Percentiles rank a stretch among this genome's conserved stretches.
Conservation (phyloP, 2,888 invertebrate species). For the Cantharis lateralis region DNA sequence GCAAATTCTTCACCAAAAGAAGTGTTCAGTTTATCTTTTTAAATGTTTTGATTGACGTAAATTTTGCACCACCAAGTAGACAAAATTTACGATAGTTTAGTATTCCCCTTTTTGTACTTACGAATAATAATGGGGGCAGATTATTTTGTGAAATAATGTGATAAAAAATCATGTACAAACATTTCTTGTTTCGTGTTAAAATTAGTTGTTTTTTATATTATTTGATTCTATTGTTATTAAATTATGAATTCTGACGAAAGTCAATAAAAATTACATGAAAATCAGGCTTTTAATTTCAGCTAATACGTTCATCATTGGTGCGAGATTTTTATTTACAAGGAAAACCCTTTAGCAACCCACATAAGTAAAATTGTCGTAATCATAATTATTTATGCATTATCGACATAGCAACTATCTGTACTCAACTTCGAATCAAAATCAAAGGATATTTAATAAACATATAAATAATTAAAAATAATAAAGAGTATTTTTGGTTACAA, state of each 20-base stretch:
- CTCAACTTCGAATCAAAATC: too few species aligned
- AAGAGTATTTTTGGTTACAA: too few species aligned
- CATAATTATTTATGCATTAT: too few species aligned
- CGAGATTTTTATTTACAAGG: too few species aligned
- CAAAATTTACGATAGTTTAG: background rate
- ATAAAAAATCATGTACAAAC: background rate
- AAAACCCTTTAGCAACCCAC: too few species aligned
- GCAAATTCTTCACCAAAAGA: background rate
- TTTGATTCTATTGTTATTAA: background rate
- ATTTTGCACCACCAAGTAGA: background rate
- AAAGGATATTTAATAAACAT: too few species aligned
- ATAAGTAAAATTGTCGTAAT: too few species aligned
- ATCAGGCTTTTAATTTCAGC: background rate
- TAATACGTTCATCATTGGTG: too few species aligned
- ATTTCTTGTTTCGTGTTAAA: background rate
- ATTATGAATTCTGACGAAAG: background rate
- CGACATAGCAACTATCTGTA: too few species aligned
- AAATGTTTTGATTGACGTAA: background rate
- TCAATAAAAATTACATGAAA: background rate
- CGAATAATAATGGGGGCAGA: background rate
- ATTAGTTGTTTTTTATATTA: background rate
- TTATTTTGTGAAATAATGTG: background rate
- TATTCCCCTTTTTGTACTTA: slow-evolving; percentile 43
- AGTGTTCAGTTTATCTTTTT: background rate
- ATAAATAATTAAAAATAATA: too few species aligned